Evolutionary conservation across 2,888 invertebrate species (phyloP).

Genomic region (Apodemia hepburni): DNA sequence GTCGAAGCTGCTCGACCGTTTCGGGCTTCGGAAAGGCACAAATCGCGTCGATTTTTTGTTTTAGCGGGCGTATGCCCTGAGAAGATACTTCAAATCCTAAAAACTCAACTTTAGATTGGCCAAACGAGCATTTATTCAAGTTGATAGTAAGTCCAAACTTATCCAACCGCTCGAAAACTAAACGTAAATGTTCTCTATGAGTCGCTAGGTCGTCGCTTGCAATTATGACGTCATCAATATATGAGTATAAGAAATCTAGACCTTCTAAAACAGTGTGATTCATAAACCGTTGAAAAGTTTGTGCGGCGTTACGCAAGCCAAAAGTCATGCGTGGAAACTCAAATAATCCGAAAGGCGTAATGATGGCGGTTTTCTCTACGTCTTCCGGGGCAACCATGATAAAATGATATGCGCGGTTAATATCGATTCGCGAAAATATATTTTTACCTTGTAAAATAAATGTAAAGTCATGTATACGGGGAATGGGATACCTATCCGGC

Average conservation of each 20-base stretch:
- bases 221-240: conserved; percentile 16
- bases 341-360: no score
- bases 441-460: conserved; percentile 8
- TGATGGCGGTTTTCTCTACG: no score
- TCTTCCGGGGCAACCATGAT: no score
- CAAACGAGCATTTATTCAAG: conserved; percentile 24
- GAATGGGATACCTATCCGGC: background rate
- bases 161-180: conserved; percentile 25
- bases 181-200: conserved; percentile 22
- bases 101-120: conserved; percentile 18
- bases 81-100: conserved; percentile 23
- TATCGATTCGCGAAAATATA: background rate
- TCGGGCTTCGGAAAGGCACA: no score
- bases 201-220: background rate
- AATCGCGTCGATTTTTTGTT: conserved; percentile 21
- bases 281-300: background rate
- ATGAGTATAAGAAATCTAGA: background rate
- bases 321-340: no score
- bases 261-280: background rate
- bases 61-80: background rate
- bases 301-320: no score
- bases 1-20: no score
- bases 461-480: conserved; percentile 5
- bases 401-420: no score
- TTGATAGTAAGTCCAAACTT: conserved; percentile 18